Evolutionary conservation across 2,888 invertebrate genomes (phyloP), one percentile per base, ranked within the genome.

Genomic region (Pimpla rufipes): DNA sequence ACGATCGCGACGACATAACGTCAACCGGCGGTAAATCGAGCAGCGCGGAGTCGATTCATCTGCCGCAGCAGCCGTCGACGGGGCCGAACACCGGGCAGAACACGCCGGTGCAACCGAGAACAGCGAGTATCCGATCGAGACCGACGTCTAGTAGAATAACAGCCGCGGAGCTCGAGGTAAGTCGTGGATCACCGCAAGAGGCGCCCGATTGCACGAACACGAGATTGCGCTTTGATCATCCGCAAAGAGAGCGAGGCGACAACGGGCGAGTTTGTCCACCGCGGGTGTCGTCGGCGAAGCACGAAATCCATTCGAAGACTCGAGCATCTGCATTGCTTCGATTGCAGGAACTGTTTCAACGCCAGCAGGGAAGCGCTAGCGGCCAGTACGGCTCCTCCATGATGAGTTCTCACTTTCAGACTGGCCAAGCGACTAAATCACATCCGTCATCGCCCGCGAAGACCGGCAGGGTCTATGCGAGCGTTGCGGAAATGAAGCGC

Each of bases 401-500:
- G 96, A 96, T 96, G 94, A 96, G 96, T 86, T 96, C 97, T 40
- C 96, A 97, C 74, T 97, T 96, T 92, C 96, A 96, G 94, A 94
- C 94, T 85, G 95, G 94, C 85, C 91, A 91, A 77, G 86, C 91
- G 64, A 91, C 94, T 71, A 94, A 94, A 89, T 96, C 96, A 79
- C 96, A 96, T 80, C 96, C 96, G 35, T 95, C 95, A 87, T 96
- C 96, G 10, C 96, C 97, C 6, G 96, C 96, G 76, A 95, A 95
- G 88, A 94, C 95, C 67, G 94, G 94, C 45, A 94, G 96, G 82
- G 98, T 98, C 50, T 98, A 98, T 93, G 97, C 98, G 59, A 98
- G 98, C 91, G 98, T 98, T 57, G 97, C 98, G 0, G 98, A 98
- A 93, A 98, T 98, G 98, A 98, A 98, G 93, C 95, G 98, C 77